Percentiles rank a stretch among this genome's conserved stretches.
Conservation (phyloP, 2,888 invertebrate genomes). For the Nyleta sp. region DNA sequence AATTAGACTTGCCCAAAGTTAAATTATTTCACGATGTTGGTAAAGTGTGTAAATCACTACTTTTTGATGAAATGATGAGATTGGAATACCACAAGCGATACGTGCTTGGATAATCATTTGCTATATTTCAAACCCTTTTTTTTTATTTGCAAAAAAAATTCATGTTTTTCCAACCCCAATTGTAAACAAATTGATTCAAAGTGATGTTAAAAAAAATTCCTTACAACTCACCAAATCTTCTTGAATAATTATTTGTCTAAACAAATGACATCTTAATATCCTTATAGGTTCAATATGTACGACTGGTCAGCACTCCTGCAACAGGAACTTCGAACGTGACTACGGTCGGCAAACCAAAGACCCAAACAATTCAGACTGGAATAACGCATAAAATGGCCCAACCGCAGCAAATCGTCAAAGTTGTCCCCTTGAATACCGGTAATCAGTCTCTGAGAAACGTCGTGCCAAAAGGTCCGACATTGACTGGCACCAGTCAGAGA, state of each 20-base stretch:
- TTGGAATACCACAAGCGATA: conserved; percentile 21
- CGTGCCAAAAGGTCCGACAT: conserved; percentile 80
- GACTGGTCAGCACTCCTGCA: conserved; percentile 85
- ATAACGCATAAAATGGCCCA: conserved; percentile 78
- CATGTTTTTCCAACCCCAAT: no score
- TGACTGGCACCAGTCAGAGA: conserved; percentile 78
- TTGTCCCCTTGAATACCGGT: conserved; percentile 77
- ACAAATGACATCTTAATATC: conserved; percentile 14
- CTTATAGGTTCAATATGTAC: conserved; percentile 86
- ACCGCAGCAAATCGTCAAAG: conserved; percentile 80
- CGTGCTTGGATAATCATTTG: background rate
- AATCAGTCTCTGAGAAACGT: conserved; percentile 79
- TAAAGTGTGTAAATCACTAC: conserved; percentile 68
- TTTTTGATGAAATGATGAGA: conserved; percentile 55
- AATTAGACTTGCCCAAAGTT: conserved; percentile 72
- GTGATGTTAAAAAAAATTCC: background rate
- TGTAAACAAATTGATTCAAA: no score
- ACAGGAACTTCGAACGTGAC: conserved; percentile 80
- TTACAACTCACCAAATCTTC: no score
- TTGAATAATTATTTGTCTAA: conserved; percentile 5
- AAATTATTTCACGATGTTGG: conserved; percentile 58
- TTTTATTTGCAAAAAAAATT: background rate
- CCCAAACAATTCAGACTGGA: conserved; percentile 76
- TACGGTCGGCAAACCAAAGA: conserved; percentile 79
- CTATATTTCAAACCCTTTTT: background rate